phyloP scores from a whole-genome alignment of 2,888 invertebrate genomes.

The Elgonia sp. region DNA sequence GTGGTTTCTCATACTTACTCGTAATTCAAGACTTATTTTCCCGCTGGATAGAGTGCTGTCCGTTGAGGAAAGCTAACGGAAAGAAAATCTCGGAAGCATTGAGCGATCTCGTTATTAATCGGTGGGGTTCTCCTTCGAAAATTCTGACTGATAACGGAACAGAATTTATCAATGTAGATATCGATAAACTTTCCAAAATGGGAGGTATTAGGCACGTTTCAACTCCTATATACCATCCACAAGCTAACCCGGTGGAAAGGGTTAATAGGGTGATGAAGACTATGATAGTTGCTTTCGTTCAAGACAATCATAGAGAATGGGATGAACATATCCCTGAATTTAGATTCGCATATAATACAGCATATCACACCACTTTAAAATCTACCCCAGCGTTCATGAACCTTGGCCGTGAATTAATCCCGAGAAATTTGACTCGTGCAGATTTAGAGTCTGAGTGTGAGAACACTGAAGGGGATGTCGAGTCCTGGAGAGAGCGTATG shows the following conservation, averaged over 20 bases:
- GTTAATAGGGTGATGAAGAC: too few species aligned
- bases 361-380: background rate
- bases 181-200: background rate
- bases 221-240: background rate
- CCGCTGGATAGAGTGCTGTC: background rate
- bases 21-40: too few species aligned
- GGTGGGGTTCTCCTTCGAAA: background rate
- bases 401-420: background rate
- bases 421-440: background rate
- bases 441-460: background rate
- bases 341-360: background rate
- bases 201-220: background rate
- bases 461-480: background rate
- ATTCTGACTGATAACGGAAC: constrained; percentile 75
- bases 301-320: constrained; percentile 2
- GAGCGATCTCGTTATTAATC: background rate
- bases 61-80: background rate
- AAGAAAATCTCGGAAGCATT: background rate
- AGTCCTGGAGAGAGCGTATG: background rate
- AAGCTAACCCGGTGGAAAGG: background rate
- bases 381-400: constrained; percentile 22
- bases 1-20: too few species aligned
- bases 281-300: background rate
- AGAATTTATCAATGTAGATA: constrained; percentile 59
- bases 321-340: background rate